Base-by-base conservation (phyloP, 2,797 vertebrate species). In the Sebastes melanostomus region DNA sequence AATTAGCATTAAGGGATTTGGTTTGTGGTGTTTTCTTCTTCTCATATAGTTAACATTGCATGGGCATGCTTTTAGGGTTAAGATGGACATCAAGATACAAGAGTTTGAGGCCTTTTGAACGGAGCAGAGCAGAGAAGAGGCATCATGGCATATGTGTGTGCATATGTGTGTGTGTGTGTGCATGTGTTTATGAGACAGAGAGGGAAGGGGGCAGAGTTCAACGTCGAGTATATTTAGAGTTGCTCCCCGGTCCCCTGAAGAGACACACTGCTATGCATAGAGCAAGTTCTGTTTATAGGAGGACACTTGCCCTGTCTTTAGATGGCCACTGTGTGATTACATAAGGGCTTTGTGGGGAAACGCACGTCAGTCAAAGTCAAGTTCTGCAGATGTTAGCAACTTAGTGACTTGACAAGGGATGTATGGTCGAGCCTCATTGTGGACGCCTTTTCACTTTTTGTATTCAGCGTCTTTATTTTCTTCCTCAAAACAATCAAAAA, bases 221-320 rank as follows among this genome's bases (percentile, higher is more conserved):
- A 9, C 25, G 13, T 7, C 22, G 58, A 77, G 75, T 92, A 91
- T 86, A 89, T 90, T 89, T 92, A 93, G 86, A 82, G 62, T 20
- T 66, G 81, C 80, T 86, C 42, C 72, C 72, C 24, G 8, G 66
- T 71, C 62, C 69, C 70, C 78, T 88, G 81, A 86, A 89, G 83
- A 89, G 81, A 90, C 70, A 65, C 60, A 63, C 56, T 78, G 77
- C 81, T 89, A 60, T 85, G 78, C 83, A 85, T 83, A 74, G 22
- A 32, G 66, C 54, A 42, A 73, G 34, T 78, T 90, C 86, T 86
- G 89, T 89, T 90, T 90, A 83, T 71, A 83, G 77, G 66, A 72
- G 66, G 77, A 80, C 87, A 78, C 84, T 85, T 76, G 68, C 54
- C 75, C 55, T 65, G 65, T 87, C 66, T 78, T 70, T 16, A 66